Conservation (phyloP, 2,888 invertebrate genomes). For the Zygogramma bicolorata region DNA sequence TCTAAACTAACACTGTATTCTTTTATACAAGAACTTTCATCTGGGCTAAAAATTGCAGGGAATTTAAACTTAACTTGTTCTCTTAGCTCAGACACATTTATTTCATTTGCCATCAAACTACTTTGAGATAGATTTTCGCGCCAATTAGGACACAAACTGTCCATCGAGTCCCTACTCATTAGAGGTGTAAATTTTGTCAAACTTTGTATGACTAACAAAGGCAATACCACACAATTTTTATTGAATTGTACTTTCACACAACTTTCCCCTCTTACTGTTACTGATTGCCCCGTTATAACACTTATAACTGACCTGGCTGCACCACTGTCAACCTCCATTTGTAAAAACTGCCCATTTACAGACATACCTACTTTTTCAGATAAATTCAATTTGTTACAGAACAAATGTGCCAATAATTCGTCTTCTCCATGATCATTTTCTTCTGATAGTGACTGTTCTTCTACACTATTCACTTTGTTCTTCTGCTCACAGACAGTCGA, state of each 20-base stretch:
- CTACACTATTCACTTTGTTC: background rate
- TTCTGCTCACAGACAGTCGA: conserved; percentile 3
- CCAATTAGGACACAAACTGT: conserved; percentile 13
- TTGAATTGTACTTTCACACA: background rate
- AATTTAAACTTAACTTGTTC: conserved; percentile 1
- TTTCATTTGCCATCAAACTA: background rate
- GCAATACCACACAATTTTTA: background rate
- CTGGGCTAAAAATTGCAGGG: background rate
- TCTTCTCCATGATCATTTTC: background rate
- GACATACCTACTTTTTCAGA: background rate
- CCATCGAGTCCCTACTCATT: conserved; percentile 15
- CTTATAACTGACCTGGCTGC: conserved; percentile 17
- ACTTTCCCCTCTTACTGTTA: conserved; percentile 10
- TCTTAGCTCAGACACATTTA: background rate
- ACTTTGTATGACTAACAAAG: conserved; percentile 7
- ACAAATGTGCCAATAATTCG: conserved; percentile 2
- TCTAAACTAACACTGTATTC: background rate
- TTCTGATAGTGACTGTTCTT: background rate
- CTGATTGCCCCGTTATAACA: conserved; percentile 13
- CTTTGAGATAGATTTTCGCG: background rate
- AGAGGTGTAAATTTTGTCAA: conserved; percentile 9
- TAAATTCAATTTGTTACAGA: background rate
- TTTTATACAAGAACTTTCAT: background rate
- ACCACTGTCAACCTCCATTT: conserved; percentile 21
- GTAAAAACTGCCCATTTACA: conserved; percentile 2